Evolutionary conservation across 2,797 vertebrate genomes (phyloP).

Genomic region (Myotis planiceps): DNA sequence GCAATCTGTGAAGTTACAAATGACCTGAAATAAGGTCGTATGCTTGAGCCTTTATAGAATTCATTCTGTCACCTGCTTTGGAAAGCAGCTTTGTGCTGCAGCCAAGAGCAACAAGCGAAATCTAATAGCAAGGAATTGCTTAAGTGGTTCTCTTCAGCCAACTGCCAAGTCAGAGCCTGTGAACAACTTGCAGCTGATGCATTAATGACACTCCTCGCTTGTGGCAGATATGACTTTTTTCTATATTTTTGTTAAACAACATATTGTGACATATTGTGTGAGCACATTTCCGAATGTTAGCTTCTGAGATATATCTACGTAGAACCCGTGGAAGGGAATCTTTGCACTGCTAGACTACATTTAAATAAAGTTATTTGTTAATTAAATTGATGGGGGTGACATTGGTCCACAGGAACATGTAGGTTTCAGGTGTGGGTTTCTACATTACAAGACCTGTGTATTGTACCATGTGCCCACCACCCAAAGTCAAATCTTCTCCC

Average conservation of each 20-base stretch:
- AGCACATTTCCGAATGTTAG: slow-evolving; percentile 68
- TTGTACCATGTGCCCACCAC: too few species aligned
- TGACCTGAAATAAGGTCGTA: slow-evolving; percentile 39
- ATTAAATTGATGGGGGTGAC: too few species aligned
- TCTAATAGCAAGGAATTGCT: slow-evolving; percentile 39
- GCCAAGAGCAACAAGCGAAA: slow-evolving; percentile 65
- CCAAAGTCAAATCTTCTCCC: too few species aligned
- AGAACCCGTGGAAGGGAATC: slow-evolving; percentile 2
- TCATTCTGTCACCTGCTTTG: slow-evolving; percentile 70
- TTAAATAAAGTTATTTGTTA: too few species aligned
- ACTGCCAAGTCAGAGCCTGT: slow-evolving; percentile 59
- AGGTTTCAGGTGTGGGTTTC: too few species aligned
- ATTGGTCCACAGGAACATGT: too few species aligned
- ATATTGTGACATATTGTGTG: slow-evolving; percentile 66
- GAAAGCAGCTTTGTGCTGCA: slow-evolving; percentile 46
- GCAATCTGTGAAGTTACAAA: slow-evolving; percentile 38
- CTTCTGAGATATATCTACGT: slow-evolving; percentile 41
- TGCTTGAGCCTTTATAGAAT: slow-evolving; percentile 12
- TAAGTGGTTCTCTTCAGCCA: slow-evolving; percentile 50
- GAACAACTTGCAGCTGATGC: slow-evolving; percentile 42
- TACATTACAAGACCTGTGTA: too few species aligned
- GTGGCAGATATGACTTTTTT: slow-evolving; percentile 42
- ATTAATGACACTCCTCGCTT: slow-evolving; percentile 18
- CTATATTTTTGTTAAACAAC: slow-evolving; percentile 76
- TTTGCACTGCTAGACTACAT: slow-evolving; percentile 8